Conservation (phyloP, 2,113 vertebrate genomes). For the Burhinus oedicnemus region DNA sequence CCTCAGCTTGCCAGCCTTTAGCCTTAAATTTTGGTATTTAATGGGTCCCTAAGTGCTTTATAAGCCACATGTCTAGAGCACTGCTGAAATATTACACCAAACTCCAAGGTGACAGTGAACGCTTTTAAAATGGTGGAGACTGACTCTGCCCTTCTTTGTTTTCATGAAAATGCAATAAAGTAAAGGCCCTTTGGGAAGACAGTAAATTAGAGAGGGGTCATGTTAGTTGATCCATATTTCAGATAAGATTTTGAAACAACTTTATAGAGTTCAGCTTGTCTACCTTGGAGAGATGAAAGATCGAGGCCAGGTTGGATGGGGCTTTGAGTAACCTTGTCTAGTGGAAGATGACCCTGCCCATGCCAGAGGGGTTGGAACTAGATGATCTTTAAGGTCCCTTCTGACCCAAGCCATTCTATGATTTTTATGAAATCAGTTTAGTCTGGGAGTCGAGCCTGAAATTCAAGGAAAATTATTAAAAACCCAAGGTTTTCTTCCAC, state of each 20-base stretch:
- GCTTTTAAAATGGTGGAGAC: background rate
- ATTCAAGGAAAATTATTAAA: background rate
- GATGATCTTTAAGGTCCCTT: background rate
- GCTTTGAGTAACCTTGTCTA: background rate
- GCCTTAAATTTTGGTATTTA: constrained; percentile 57
- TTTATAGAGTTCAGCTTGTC: background rate
- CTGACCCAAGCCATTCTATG: background rate
- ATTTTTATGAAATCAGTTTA: background rate
- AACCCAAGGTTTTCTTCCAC: background rate
- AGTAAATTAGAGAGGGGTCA: background rate
- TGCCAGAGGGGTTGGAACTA: background rate
- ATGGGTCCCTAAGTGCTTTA: constrained; percentile 35
- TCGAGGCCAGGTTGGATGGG: background rate
- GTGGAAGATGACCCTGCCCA: background rate
- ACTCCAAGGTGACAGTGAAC: background rate
- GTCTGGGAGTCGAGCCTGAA: background rate
- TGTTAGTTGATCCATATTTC: background rate
- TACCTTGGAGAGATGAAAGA: background rate
- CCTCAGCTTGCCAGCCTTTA: constrained; percentile 41
- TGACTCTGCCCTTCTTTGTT: background rate
- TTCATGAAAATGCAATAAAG: background rate
- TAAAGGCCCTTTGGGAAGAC: background rate
- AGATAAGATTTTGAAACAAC: background rate
- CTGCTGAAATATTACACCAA: constrained; percentile 26
- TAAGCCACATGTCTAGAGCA: constrained; percentile 17